A percentile compares a stretch with the other conserved stretches of the same genome.
phyloP scores from a whole-genome alignment of 2,888 invertebrate genomes.

The Athalia rosae region DNA sequence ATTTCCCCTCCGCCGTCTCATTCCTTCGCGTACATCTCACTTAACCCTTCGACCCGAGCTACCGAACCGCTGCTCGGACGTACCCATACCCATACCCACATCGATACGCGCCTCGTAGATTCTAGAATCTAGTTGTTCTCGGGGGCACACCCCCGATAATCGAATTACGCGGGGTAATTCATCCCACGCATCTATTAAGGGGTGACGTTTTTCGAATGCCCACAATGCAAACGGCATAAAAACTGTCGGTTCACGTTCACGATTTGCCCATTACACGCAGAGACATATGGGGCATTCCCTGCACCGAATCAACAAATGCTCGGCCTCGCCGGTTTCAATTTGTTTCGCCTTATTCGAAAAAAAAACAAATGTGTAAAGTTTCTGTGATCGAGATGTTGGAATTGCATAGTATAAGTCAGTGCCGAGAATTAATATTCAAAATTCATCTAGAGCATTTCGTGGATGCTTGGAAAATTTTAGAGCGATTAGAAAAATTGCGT shows the following conservation, averaged over 20 bases:
- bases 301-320: too few relatives aligned
- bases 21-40: neutral
- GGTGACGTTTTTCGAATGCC: neutral
- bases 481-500: too few relatives aligned
- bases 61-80: constrained; percentile 7
- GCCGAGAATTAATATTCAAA: too few relatives aligned
- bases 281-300: too few relatives aligned
- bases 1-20: neutral
- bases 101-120: constrained; percentile 15
- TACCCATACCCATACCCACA: constrained; percentile 3
- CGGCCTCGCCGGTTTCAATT: too few relatives aligned
- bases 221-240: neutral
- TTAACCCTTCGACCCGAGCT: neutral
- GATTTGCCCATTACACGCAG: neutral
- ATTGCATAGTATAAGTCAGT: too few relatives aligned
- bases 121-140: constrained; percentile 18
- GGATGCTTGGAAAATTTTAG: too few relatives aligned
- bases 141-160: constrained; percentile 32
- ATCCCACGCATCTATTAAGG: neutral
- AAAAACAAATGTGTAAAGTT: too few relatives aligned
- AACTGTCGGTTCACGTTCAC: neutral
- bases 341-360: too few relatives aligned
- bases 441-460: too few relatives aligned
- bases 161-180: constrained; percentile 42
- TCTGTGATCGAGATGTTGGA: too few relatives aligned